Conservation (phyloP, 2,888 invertebrate genomes). For the Plagiodera versicolora region DNA sequence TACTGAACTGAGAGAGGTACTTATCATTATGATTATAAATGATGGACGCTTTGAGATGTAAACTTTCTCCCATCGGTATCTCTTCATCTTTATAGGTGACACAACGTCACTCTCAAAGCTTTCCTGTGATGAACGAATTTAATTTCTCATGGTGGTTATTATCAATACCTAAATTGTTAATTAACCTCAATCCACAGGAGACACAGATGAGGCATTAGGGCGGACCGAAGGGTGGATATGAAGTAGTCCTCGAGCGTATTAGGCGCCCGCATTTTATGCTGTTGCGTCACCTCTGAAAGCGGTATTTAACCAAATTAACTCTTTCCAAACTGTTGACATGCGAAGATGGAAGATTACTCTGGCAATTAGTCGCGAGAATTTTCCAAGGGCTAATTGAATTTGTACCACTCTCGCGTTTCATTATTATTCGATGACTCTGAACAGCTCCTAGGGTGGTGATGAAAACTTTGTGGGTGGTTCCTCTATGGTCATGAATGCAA, state of each 20-base stretch:
- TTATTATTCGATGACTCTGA: conserved; percentile 5
- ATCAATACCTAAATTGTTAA: background rate
- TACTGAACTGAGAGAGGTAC: too few relatives aligned
- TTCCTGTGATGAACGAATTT: background rate
- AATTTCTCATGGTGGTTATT: background rate
- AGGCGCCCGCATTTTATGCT: conserved; percentile 15
- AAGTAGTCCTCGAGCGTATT: conserved; percentile 20
- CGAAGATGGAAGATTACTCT: conserved; percentile 23
- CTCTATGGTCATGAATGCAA: conserved; percentile 1
- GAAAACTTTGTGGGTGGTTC: background rate
- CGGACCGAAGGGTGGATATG: background rate
- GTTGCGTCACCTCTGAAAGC: conserved; percentile 18
- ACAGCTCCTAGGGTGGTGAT: too few relatives aligned
- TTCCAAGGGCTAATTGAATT: conserved; percentile 22
- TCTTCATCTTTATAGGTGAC: too few relatives aligned
- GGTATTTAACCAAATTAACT: conserved; percentile 24
- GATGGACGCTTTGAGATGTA: too few relatives aligned
- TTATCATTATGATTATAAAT: too few relatives aligned
- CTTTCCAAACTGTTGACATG: conserved; percentile 27
- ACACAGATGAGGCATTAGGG: background rate
- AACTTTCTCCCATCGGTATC: too few relatives aligned
- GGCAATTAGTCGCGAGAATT: conserved; percentile 20
- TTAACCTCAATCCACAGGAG: background rate
- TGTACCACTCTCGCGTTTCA: conserved; percentile 13
- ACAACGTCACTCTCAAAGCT: background rate